Base-by-base conservation (phyloP, 2,113 vertebrate species). In the Glareola pratincola region DNA sequence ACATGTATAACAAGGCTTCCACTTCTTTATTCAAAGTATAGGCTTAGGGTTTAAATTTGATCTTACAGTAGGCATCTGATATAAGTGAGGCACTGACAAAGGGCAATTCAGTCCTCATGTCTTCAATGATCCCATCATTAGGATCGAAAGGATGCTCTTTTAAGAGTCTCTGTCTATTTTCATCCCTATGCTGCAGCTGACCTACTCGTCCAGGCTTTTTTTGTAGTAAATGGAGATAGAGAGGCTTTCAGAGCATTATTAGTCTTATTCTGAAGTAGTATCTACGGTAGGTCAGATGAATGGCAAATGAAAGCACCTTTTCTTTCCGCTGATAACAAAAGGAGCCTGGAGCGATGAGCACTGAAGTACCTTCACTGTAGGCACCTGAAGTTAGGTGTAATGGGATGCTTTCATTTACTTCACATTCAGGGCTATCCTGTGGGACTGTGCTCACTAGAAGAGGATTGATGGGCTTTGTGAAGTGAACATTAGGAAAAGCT, bases 161-260 rank as follows among this genome's bases (percentile, higher is more conserved):
- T 19, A 83, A 27, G 54, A 17, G 12, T 10, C 15, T 37, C 90
- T 85, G 29, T 32, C 56, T 92, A 2, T 86, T 95, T 96, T 92
- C 39, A 48, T 69, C 39, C 15, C 59, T 57, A 1, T 24, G 43
- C 21, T 80, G 39, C 16, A 69, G 57, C 71, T 80, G 80, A 83
- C 54, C 79, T 88, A 24, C 86, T 69, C 79, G 91, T 23, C 20
- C 36, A 73, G 62, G 32, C 43, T 96, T 92, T 91, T 85, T 11
- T 43, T 56, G 27, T 10, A 66, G 72, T 48, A 91, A 92, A 73
- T 45, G 50, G 72, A 94, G 79, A 64, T 17, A 62, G 43, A 79
- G 45, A 89, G 64, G 59, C 80, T 94, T 95, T 91, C 54, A 95
- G 72, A 66, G 45, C 34, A 77, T 86, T 94, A 91, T 92, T 92